phyloP scores from a whole-genome alignment of 2,113 vertebrate genomes.

The Semicossyphus pulcher region DNA sequence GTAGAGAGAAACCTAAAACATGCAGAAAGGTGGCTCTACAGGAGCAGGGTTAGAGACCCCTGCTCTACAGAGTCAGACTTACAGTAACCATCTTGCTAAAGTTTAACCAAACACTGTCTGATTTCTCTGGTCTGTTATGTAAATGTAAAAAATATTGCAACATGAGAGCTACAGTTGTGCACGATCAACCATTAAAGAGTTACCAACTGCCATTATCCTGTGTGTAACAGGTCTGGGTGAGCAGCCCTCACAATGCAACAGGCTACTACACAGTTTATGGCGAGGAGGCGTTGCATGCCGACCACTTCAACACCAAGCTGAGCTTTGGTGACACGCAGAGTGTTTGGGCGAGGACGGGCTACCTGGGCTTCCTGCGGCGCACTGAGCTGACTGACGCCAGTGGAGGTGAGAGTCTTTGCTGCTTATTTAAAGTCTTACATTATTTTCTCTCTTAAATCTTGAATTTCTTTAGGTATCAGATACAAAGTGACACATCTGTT shows the following conservation, averaged over 20 bases:
- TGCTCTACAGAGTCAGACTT: too few relatives aligned
- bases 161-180: background rate
- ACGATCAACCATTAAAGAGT: background rate
- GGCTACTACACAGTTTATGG: slow-evolving; percentile 97
- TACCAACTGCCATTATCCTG: background rate
- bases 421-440: background rate
- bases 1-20: too few relatives aligned
- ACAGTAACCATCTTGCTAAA: too few relatives aligned
- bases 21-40: too few relatives aligned
- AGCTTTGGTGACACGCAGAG: slow-evolving; percentile 97
- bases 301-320: slow-evolving; percentile 94
- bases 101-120: too few relatives aligned
- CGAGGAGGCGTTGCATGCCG: slow-evolving; percentile 93
- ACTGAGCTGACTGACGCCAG: slow-evolving; percentile 96
- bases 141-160: too few relatives aligned
- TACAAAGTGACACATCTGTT: background rate
- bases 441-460: background rate
- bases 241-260: slow-evolving; percentile 94
- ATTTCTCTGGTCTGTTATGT: too few relatives aligned
- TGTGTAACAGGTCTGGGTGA: slow-evolving; percentile 91
- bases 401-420: slow-evolving; percentile 85
- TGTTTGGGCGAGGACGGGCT: slow-evolving; percentile 94
- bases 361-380: slow-evolving; percentile 95
- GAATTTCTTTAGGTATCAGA: background rate
- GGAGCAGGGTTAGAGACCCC: too few relatives aligned